Evolutionary conservation across 2,797 vertebrate genomes (phyloP), one percentile per base, ranked within the genome.

Genomic region (Emys orbicularis): DNA sequence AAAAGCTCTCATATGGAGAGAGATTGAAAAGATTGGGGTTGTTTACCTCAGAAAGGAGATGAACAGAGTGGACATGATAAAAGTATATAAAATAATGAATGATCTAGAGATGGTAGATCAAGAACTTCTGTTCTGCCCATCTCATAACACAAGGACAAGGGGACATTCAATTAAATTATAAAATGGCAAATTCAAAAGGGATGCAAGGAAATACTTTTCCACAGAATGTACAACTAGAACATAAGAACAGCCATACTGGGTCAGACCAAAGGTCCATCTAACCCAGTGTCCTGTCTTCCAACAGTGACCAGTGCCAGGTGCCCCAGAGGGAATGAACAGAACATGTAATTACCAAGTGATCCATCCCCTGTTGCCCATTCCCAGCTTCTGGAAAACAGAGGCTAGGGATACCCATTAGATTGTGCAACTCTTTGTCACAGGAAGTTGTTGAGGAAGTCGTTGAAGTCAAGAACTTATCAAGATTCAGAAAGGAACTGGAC

Each of bases 101-200:
- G 23, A 29, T 68, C 49, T 86, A 56, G 93, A 77, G 29, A 80
- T 92, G 94, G 86, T 4, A 4, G 8, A 92, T 4, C 83, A 54
- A 82, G 57, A 72, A 54, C n/a, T 56, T 76, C 41, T 41, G 7
- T 34, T 83, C 6, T 2, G 8, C 80, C 79, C 16, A 12, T 37
- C 68, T 86, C 53, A 76, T 50, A 92, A 86, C 92, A 92, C 41
- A 90, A 4, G 4, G 85, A 88, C 79, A 89, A 83, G 50, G n/a
- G 86, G 72, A 82, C 13, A 2, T 25, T 50, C 80, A 94, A 52
- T 41, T 89, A 90, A 94, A 84, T 8, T 41, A 23, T 88, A 91
- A 88, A 6, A 54, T 41, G 34, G 72, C 53, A 85, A 89, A 87
- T 85, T 90, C 50, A 50, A 8, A 83, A 52, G 13, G 16, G 57